A percentile compares a stretch with the other conserved stretches of the same genome.
Conservation (phyloP, 2,888 invertebrate species). For the Arrhopalites spinosus region DNA sequence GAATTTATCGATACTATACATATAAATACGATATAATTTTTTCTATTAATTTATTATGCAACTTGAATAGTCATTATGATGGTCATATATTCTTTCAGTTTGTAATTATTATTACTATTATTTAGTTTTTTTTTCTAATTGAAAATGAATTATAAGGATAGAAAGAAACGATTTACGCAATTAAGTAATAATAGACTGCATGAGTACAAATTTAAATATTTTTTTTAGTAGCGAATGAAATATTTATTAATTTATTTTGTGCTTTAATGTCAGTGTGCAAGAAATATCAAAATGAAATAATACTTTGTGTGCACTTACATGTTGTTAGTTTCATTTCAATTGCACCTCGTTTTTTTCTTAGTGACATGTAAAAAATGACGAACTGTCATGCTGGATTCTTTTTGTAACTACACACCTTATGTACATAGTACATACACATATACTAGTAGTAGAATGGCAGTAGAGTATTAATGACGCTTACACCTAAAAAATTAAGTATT, state of each 20-base stretch:
- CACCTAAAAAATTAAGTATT: background rate
- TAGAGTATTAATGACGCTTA: too few relatives aligned
- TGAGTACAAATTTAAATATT: background rate
- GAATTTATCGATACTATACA: too few relatives aligned
- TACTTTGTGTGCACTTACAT: slow-evolving; percentile 1
- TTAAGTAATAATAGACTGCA: background rate
- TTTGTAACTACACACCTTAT: too few relatives aligned
- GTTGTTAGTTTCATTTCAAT: background rate
- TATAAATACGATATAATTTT: too few relatives aligned
- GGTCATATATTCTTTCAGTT: too few relatives aligned
- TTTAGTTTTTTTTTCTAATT: too few relatives aligned
- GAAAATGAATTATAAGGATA: background rate
- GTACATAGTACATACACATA: too few relatives aligned
- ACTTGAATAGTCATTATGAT: too few relatives aligned
- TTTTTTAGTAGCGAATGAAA: background rate
- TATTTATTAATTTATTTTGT: too few relatives aligned
- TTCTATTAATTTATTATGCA: too few relatives aligned
- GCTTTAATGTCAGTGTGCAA: slow-evolving; percentile 4
- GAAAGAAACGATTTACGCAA: background rate
- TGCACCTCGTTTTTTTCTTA: background rate
- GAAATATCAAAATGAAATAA: background rate
- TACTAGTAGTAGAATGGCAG: background rate
- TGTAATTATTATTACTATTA: too few relatives aligned
- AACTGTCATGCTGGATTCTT: background rate
- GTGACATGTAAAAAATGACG: background rate